These are phyloP conservation scores for Margaritifera margaritifera DNA, from an alignment of 2,888 invertebrate species.

Conservation along the genomic window DNA sequence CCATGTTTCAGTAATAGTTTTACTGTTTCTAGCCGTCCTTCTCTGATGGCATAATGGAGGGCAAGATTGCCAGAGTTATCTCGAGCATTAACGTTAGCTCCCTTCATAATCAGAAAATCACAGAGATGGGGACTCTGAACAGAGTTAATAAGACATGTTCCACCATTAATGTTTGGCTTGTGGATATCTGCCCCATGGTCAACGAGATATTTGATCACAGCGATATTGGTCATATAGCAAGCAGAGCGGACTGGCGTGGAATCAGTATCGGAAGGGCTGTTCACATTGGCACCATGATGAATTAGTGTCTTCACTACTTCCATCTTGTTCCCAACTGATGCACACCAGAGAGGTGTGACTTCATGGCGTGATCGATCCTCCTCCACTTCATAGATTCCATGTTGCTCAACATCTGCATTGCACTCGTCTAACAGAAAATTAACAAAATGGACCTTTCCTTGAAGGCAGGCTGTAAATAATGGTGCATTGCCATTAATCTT, in stretches of 20 bases:
- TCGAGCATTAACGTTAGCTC: slow-evolving; percentile 87
- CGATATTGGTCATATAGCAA: slow-evolving; percentile 83
- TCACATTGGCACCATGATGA: slow-evolving; percentile 86
- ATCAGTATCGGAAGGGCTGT: slow-evolving; percentile 89
- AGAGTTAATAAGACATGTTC: slow-evolving; percentile 93
- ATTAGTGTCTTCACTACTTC: slow-evolving; percentile 85
- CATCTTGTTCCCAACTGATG: slow-evolving; percentile 88
- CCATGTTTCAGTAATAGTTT: slow-evolving; percentile 85
- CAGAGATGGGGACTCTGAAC: slow-evolving; percentile 90
- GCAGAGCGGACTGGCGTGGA: slow-evolving; percentile 89
- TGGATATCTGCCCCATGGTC: slow-evolving; percentile 76
- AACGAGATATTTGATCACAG: slow-evolving; percentile 65
- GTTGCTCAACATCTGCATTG: slow-evolving; percentile 87
- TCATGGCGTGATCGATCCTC: slow-evolving; percentile 86
- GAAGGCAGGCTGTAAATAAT: slow-evolving; percentile 54
- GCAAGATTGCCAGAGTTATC: slow-evolving; percentile 94
- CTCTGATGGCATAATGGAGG: slow-evolving; percentile 90
- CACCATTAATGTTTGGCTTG: slow-evolving; percentile 90
- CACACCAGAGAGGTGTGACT: slow-evolving; percentile 93
- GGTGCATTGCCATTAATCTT: slow-evolving; percentile 58
- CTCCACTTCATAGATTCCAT: slow-evolving; percentile 81
- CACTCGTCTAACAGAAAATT: slow-evolving; percentile 89
- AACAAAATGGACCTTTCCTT: slow-evolving; percentile 76
- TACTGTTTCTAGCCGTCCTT: slow-evolving; percentile 84
- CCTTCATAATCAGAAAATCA: slow-evolving; percentile 84